These are phyloP conservation scores for Amazona vittata DNA, from an alignment of 2,113 vertebrate genomes.

Conservation along the genomic window DNA sequence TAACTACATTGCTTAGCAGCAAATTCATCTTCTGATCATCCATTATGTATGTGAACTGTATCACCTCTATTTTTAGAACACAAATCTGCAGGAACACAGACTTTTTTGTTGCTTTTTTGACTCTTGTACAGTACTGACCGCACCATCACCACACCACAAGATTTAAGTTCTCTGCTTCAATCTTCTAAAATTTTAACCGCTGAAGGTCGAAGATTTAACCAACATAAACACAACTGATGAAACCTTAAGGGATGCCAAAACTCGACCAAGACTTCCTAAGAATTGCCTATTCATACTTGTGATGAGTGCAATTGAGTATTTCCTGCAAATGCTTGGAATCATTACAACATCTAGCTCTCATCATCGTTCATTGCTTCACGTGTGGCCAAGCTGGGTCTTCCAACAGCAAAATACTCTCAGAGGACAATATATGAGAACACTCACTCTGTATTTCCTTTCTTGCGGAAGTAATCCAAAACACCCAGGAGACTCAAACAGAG, in stretches of 20 bases:
- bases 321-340: neutral
- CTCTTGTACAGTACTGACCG: neutral
- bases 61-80: neutral
- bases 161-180: neutral
- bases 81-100: neutral
- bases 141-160: fast-evolving
- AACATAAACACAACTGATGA: neutral
- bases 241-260: neutral
- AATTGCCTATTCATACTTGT: neutral
- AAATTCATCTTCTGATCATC: neutral
- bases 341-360: neutral
- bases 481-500: neutral
- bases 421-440: neutral
- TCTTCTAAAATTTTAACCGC: neutral
- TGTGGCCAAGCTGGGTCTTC: neutral
- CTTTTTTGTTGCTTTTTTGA: neutral
- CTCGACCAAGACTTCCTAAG: neutral
- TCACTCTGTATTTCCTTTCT: neutral
- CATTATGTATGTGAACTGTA: neutral
- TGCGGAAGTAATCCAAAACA: neutral
- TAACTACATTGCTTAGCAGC: slow-evolving; percentile 1
- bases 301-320: neutral
- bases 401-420: neutral
- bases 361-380: neutral
- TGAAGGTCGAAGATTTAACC: neutral